Base-by-base conservation (phyloP, 2,888 invertebrate genomes). In the Drosophila meridionalis region DNA sequence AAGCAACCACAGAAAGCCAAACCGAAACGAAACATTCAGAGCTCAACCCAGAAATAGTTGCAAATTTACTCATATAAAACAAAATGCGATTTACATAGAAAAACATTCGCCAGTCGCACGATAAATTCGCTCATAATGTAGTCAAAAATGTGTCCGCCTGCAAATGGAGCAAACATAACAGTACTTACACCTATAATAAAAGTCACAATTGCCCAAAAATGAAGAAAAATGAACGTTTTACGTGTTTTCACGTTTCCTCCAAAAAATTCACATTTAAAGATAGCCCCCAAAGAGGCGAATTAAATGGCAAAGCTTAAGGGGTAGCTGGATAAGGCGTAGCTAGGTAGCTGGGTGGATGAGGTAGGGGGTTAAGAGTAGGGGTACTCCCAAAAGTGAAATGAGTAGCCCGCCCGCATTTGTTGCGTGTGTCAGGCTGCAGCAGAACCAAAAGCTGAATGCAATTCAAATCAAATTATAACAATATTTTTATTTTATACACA, bases 201-300 rank as follows among this genome's bases (percentile, higher is more conserved):
- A 68, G 34, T 45, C 40, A 43, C 66, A 52, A 64, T 66, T 60
- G 59, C 45, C 45, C 36, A 42, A 53, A 72, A 77, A 79, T 74
- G 36, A 79, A 80, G 80, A 81, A 62, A 80, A 85, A 81, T 82
- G 64, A 73, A 65, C 52, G 60, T 69, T 78, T 61, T 78, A 80
- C 84, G 83, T 87, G 82, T 67, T 67, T 53, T 45, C 40, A 61
- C 38, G 61, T 38, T 52, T 20, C 34, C 52, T 1, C 11, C 7
- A 34, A 34, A 26, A n/a, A 50, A 48, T 64, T 57, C 40, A 26
- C 20, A 50, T 8, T n/a, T n/a, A 50, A 65, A 50, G 62, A 70
- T 48, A n/a, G n/a, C 9, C 43, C 40, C 53, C 30, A 45, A 40
- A 67, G 6, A 26, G 26, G 8, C n/a, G 28, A 56, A 30, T 40